Base-by-base conservation (phyloP, 2,888 invertebrate species). In the Hirtodrosophila alboralis region DNA sequence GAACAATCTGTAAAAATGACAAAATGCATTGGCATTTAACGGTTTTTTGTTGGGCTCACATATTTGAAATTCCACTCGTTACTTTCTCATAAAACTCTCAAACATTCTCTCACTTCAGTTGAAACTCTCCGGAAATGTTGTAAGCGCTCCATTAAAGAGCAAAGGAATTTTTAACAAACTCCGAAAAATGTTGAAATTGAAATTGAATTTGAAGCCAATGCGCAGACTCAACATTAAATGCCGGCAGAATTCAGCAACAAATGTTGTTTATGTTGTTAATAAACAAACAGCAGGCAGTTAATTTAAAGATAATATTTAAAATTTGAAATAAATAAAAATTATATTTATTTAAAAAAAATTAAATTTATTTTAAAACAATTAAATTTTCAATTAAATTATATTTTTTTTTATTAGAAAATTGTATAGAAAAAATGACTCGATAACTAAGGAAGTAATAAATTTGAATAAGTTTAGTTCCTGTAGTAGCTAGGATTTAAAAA, bases 191-290 rank as follows among this genome's bases (percentile, higher is more conserved):
- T 1, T n/a, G n/a, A n/a, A n/a, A n/a, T n/a, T n/a, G n/a, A 9
- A 26, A 45, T 57, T 70, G n/a, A n/a, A n/a, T 52, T 49, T 26
- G 7, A 3, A 0, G 27, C 4, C 6, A 54, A 0, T 66, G 84
- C 89, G 88, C 81, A 80, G 60, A 78, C 81, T 87, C 88, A 87
- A 75, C 88, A 80, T 13, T 67, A 74, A n/a, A 65, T 61, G 75
- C 88, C 89, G 89, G 88, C 75, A 58, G 63, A 40, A 68, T 77
- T 74, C 70, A 84, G 87, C 87, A 84, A 86, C 72, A 72, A 78
- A 73, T 75, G 76, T 79, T 79, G 79, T 81, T 79, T 86, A 74
- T 59, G 60, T 63, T 63, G 68, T 69, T 74, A 48, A 81, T 76
- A 79, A 79, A 79, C 72, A 86, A 66, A 76, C 18, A 18, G 21